A percentile compares a stretch with the other conserved stretches of the same genome.
These are phyloP conservation scores for Lordiphosa andalusiaca DNA, from an alignment of 2,888 invertebrate genomes.

Conservation along the genomic window DNA sequence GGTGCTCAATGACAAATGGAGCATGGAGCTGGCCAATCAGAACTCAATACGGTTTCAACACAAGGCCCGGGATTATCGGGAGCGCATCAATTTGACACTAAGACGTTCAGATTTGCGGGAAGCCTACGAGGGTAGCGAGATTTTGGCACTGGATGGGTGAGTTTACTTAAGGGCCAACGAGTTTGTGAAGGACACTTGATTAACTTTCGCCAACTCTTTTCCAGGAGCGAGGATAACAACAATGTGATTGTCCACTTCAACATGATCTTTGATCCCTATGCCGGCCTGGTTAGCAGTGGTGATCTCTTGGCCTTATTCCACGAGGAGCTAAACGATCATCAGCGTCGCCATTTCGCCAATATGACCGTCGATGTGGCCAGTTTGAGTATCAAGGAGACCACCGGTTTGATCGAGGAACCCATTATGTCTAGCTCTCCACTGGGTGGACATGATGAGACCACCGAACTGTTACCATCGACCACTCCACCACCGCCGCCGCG, in stretches of 20 bases:
- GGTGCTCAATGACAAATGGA: conserved; percentile 86
- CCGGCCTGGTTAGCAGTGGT: conserved; percentile 84
- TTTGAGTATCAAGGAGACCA: conserved; percentile 83
- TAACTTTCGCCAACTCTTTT: background rate
- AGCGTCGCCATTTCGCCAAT: conserved; percentile 84
- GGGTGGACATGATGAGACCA: conserved; percentile 78
- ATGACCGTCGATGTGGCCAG: conserved; percentile 85
- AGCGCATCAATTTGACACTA: conserved; percentile 87
- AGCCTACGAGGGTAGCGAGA: conserved; percentile 89
- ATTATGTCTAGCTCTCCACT: conserved; percentile 79
- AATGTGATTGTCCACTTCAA: conserved; percentile 92
- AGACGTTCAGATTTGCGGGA: conserved; percentile 87
- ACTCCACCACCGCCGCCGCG: conserved; percentile 83
- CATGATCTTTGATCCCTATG: conserved; percentile 90
- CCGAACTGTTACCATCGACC: conserved; percentile 78
- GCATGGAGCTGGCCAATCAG: conserved; percentile 85
- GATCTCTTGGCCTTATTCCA: conserved; percentile 85
- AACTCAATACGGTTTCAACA: conserved; percentile 86
- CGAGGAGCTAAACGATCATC: conserved; percentile 84
- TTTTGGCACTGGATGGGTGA: conserved; percentile 92
- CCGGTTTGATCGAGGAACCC: conserved; percentile 78
- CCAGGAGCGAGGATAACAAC: conserved; percentile 84
- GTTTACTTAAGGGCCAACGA: conserved; percentile 36
- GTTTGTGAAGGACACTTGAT: too few species aligned
- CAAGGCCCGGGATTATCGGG: conserved; percentile 87